Evolutionary conservation across 2,797 vertebrate genomes (phyloP).

Genomic region (Eidolon dupreanum): DNA sequence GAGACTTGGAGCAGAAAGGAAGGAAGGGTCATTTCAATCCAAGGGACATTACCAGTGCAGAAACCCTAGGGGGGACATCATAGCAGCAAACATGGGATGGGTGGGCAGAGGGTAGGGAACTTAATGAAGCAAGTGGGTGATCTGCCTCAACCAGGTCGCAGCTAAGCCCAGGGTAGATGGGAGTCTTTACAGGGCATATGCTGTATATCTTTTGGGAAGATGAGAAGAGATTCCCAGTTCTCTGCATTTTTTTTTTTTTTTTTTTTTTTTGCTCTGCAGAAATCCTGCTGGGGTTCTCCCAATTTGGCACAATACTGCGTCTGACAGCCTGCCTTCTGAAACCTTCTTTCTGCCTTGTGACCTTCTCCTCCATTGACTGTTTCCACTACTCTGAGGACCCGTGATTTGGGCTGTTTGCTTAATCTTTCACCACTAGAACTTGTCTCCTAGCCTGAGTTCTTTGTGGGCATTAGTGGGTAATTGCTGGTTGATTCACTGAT

Average conservation of each 20-base stretch:
- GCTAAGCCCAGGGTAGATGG: neutral
- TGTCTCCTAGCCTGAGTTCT: neutral
- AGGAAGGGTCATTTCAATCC: neutral
- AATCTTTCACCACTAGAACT: neutral
- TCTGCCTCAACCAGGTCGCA: neutral
- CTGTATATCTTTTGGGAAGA: neutral
- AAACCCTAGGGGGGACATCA: neutral
- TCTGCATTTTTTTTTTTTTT: too few species aligned
- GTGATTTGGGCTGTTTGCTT: neutral
- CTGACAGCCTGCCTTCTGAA: neutral
- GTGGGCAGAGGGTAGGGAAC: neutral
- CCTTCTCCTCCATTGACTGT: neutral
- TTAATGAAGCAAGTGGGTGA: neutral
- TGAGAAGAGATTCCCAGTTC: accelerated
- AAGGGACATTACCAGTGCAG: neutral
- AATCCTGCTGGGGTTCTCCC: neutral
- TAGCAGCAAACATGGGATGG: neutral
- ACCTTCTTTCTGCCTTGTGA: conserved; percentile 14
- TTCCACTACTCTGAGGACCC: neutral
- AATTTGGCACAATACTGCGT: neutral
- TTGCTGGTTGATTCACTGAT: conserved; percentile 3
- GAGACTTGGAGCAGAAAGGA: neutral
- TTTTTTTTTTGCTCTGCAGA: neutral
- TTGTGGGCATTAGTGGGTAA: neutral
- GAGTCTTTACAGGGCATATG: too few species aligned